Evolutionary conservation across 2,888 invertebrate species (phyloP), one percentile per base, ranked within the genome.

Genomic region (Leucophora obtusa): DNA sequence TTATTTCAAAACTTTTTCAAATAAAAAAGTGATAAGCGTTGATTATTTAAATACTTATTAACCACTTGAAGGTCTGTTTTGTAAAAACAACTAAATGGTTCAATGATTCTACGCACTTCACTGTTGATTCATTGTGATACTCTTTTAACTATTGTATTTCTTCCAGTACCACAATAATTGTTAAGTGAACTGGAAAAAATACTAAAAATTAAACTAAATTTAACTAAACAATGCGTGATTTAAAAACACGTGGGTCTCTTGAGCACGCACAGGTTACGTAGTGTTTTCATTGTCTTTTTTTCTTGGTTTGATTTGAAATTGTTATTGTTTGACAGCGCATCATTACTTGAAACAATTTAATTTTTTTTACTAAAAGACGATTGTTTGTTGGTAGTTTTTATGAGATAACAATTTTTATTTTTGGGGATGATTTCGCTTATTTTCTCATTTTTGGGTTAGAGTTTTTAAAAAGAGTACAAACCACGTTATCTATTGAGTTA

Each of bases 41-140:
- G 21, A 63, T 63, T 62, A 28, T 63, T 56, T 56, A 71, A 53
- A 60, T 38, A 70, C 58, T 8, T 11, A 43, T 24, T 63, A 72
- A 72, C 62, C 72, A 47, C 35, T 47, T 63, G 54, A 72, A 56
- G 18, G 14, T 1, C 1, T 43, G n/a, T 47, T n/a, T n/a, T 5
- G 2, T n/a, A 47, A 14, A 56, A 63, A 11, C 33, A 11, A 47
- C 9, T 56, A 35, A 62, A 54, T 47, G 62, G 24, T 62, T 62
- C 38, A 51, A 51, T 53, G 53, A 14, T 14, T 18, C 35, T 15
- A 18, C 15, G 3, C 14, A 17, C n/a, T 2, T 21, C 14, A 17
- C 15, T 15, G 21, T 21, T 3, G 21, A 21, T 21, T 38, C 38
- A 38, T 38, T 11, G 11, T 38, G 38, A 11, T 38, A 11, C 28